Conservation (phyloP, 2,113 vertebrate genomes). For the Oenanthe melanoleuca region DNA sequence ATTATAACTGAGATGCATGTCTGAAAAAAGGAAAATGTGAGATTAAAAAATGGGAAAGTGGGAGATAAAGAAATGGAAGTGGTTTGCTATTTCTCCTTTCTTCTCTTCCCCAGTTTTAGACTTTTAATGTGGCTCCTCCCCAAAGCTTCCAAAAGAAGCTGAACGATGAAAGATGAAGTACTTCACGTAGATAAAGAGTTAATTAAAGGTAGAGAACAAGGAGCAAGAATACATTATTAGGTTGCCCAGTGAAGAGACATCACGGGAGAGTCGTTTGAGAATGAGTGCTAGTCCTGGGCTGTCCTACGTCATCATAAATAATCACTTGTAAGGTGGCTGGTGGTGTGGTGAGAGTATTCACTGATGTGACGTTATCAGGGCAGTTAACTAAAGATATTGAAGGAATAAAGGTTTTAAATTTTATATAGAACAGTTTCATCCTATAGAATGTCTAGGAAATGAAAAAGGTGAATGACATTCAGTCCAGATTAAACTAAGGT, state of each 20-base stretch:
- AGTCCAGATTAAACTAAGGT: neutral
- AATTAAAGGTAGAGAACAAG: neutral
- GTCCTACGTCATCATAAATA: neutral
- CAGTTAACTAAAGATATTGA: neutral
- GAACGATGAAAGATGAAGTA: neutral
- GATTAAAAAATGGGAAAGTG: neutral
- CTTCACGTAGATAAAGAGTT: neutral
- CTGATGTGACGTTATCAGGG: neutral
- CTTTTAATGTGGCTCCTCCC: neutral
- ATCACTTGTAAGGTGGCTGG: neutral
- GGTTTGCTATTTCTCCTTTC: neutral
- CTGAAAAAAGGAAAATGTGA: neutral
- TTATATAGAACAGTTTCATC: neutral
- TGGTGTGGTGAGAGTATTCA: neutral
- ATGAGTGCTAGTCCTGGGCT: neutral
- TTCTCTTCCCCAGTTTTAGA: neutral
- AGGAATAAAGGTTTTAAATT: neutral
- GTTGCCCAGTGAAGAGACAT: neutral
- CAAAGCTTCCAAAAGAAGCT: neutral
- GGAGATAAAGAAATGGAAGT: neutral
- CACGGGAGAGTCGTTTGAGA: neutral
- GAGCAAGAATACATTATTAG: neutral
- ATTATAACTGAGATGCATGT: neutral
- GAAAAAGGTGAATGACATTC: neutral
- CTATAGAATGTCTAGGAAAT: neutral